Conservation (phyloP, 2,888 invertebrate genomes). For the Drosophila hamatofila region DNA sequence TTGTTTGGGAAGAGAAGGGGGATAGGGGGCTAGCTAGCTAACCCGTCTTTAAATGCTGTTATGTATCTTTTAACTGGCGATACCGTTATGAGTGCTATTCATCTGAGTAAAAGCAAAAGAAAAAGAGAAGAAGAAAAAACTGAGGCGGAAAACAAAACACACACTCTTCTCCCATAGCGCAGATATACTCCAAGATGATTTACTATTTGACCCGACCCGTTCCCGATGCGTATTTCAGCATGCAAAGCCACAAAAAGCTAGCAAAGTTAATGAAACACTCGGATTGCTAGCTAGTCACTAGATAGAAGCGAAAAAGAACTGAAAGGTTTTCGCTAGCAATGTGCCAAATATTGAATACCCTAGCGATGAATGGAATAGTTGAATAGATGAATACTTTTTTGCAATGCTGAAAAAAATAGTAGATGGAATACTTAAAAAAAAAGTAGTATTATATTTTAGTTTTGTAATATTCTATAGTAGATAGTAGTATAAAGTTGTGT, state of each 20-base stretch:
- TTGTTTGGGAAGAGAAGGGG: slow-evolving; percentile 8
- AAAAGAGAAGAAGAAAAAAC: slow-evolving; percentile 2
- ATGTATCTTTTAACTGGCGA: slow-evolving; percentile 64
- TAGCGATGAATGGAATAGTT: background rate
- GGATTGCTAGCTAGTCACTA: slow-evolving; percentile 18
- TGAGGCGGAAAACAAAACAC: slow-evolving; percentile 9
- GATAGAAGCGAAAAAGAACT: slow-evolving; percentile 12
- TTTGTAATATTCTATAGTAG: too few relatives aligned
- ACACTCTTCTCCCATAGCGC: slow-evolving; percentile 26
- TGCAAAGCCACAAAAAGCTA: slow-evolving; percentile 21
- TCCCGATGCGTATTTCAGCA: slow-evolving; percentile 45
- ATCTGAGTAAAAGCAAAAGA: slow-evolving; percentile 24
- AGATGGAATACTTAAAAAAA: too few relatives aligned
- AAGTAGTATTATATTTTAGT: too few relatives aligned
- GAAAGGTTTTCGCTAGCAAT: background rate
- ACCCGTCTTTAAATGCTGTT: slow-evolving; percentile 65
- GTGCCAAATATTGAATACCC: background rate
- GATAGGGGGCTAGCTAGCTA: slow-evolving; percentile 1
- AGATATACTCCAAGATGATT: slow-evolving; percentile 52
- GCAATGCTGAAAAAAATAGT: too few relatives aligned
- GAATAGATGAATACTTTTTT: background rate
- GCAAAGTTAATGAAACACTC: slow-evolving; percentile 46
- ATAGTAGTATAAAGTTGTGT: too few relatives aligned
- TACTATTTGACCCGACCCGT: slow-evolving; percentile 56
- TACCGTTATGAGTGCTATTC: slow-evolving; percentile 65